These are phyloP conservation scores for Plebejus argus DNA, from an alignment of 2,888 invertebrate genomes.

Conservation along the genomic window DNA sequence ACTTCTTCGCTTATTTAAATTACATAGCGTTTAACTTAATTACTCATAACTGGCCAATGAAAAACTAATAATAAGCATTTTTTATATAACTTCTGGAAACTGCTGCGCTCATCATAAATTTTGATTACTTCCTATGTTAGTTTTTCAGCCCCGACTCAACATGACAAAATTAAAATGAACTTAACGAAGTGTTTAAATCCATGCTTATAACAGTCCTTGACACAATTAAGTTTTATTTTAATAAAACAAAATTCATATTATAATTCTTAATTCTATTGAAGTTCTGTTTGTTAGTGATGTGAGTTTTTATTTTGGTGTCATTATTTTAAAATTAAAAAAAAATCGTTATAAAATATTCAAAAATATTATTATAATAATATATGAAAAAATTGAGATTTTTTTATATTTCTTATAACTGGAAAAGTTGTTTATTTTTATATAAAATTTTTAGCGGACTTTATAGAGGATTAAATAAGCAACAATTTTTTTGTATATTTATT, in stretches of 20 bases:
- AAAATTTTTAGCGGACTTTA: too few species aligned
- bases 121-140: slow-evolving; percentile 4
- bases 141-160: not conserved
- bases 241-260: not conserved
- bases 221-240: not conserved
- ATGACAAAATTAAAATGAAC: not conserved
- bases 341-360: too few species aligned
- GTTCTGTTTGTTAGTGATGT: too few species aligned
- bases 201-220: not conserved
- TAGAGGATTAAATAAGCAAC: too few species aligned
- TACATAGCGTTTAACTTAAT: slow-evolving; percentile 58
- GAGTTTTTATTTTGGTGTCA: too few species aligned
- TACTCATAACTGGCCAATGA: slow-evolving; percentile 53
- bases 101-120: not conserved
- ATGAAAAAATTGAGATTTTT: too few species aligned
- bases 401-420: too few species aligned
- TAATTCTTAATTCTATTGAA: not conserved
- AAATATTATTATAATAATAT: too few species aligned
- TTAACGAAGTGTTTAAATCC: not conserved
- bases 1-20: slow-evolving; percentile 44
- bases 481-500: too few species aligned
- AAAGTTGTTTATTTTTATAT: too few species aligned
- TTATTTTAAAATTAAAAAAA: too few species aligned
- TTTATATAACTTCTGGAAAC: slow-evolving; percentile 33
- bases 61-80: slow-evolving; percentile 39